Percentiles rank a stretch among this genome's conserved stretches.
phyloP scores from a whole-genome alignment of 2,797 vertebrate genomes.

The Cirrhinus mrigala region DNA sequence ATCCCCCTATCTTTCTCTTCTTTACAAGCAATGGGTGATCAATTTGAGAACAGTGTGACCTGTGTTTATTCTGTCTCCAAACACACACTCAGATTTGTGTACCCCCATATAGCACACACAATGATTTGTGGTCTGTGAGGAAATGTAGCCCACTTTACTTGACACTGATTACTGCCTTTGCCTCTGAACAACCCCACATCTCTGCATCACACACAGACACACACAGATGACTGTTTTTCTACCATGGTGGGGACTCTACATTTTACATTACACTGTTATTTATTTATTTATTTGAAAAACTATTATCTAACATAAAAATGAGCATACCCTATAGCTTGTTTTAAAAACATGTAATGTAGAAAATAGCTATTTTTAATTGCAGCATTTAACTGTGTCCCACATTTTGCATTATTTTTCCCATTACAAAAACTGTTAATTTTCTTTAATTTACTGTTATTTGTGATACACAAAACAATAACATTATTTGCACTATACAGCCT shows the following conservation, averaged over 20 bases:
- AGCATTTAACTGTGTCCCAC: not conserved
- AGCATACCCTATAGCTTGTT: not conserved
- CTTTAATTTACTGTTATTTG: no score
- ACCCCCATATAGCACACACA: constrained; percentile 29
- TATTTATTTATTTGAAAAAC: not conserved
- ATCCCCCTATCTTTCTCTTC: constrained; percentile 31
- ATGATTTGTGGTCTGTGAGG: constrained; percentile 49
- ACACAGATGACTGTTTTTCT: constrained; percentile 2
- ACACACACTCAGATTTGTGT: constrained; percentile 40
- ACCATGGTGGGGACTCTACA: not conserved
- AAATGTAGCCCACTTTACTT: constrained; percentile 50
- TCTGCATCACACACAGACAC: constrained; percentile 7
- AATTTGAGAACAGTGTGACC: constrained; percentile 41
- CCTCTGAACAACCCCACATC: constrained; percentile 36
- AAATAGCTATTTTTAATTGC: not conserved
- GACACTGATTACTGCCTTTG: constrained; percentile 47
- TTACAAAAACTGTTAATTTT: not conserved
- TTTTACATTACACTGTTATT: not conserved
- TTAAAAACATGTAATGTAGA: not conserved
- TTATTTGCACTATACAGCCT: not conserved
- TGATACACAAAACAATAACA: not conserved
- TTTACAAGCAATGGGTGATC: constrained; percentile 43
- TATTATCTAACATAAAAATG: no score
- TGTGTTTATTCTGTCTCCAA: constrained; percentile 46
- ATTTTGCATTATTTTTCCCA: not conserved